Percentiles rank a stretch among this genome's conserved stretches.
These are phyloP conservation scores for Saturnia pavonia DNA, from an alignment of 2,888 invertebrate genomes.

Conservation along the genomic window DNA sequence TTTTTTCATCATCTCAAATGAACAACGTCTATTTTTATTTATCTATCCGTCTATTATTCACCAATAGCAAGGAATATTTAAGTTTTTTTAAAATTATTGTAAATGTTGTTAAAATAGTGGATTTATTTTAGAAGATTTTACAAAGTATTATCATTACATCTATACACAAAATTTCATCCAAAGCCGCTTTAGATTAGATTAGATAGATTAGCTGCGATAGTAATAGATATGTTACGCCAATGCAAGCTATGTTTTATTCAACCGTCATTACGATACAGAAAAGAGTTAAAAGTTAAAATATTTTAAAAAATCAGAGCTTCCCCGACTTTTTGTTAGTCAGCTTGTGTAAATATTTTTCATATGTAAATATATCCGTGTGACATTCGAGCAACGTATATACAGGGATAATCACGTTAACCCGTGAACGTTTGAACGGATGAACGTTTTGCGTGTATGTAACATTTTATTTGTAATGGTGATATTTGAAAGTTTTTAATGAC, in stretches of 20 bases:
- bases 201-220: no score
- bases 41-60: no score
- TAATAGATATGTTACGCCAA: background rate
- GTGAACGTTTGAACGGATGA: slow-evolving; percentile 38
- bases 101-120: no score
- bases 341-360: slow-evolving; percentile 16
- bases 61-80: no score
- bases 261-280: background rate
- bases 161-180: no score
- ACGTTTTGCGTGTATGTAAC: slow-evolving; percentile 7
- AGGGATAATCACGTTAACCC: slow-evolving; percentile 44
- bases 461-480: background rate
- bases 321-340: background rate
- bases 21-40: no score
- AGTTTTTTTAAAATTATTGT: no score
- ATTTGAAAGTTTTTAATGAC: background rate
- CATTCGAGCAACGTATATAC: slow-evolving; percentile 27
- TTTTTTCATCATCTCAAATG: no score
- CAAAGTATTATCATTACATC: no score
- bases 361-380: slow-evolving; percentile 22
- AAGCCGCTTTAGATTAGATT: no score
- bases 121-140: no score
- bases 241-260: background rate
- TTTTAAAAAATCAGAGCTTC: background rate
- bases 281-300: background rate